These are phyloP conservation scores for Zaprionus tsacasi DNA, from an alignment of 1,140 invertebrate species.

Conservation along the genomic window DNA sequence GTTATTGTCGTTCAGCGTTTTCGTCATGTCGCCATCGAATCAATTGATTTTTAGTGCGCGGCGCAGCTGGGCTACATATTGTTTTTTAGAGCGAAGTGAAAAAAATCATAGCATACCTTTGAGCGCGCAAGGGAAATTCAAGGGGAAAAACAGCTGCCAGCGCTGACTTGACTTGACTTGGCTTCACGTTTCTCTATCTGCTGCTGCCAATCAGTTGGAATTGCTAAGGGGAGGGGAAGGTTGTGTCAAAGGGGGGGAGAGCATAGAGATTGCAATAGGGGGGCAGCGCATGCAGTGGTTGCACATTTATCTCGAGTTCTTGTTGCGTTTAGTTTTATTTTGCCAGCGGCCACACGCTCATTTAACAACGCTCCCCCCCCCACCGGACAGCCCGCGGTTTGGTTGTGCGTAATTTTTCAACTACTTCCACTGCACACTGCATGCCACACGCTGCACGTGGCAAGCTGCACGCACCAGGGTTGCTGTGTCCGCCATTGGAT, in stretches of 20 bases:
- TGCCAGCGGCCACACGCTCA: conserved; percentile 59
- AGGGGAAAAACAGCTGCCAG: neutral
- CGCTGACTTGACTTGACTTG: neutral
- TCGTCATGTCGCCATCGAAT: conserved; percentile 15
- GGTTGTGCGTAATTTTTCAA: conserved; percentile 69
- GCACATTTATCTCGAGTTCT: conserved; percentile 10
- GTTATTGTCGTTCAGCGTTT: conserved; percentile 23
- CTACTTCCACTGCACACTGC: conserved; percentile 10
- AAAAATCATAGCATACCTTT: conserved; percentile 43
- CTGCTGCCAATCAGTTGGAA: conserved; percentile 62
- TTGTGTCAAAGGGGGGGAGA: neutral
- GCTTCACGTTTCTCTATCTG: conserved; percentile 29
- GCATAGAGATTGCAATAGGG: conserved; percentile 6
- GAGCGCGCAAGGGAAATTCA: conserved; percentile 17
- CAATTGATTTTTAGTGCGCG: conserved; percentile 41
- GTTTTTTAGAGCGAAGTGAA: neutral
- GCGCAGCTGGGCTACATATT: conserved; percentile 25
- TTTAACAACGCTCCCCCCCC: conserved; percentile 48
- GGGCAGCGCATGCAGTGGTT: conserved; percentile 23
- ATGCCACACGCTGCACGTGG: neutral
- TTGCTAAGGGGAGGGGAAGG: conserved; percentile 34
- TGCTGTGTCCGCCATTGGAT: conserved; percentile 55
- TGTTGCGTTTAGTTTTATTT: conserved; percentile 7
- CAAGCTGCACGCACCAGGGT: conserved; percentile 6
- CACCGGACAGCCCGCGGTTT: neutral